phyloP scores from a whole-genome alignment of 2,888 invertebrate species.

The Hirtodrosophila trivittata region DNA sequence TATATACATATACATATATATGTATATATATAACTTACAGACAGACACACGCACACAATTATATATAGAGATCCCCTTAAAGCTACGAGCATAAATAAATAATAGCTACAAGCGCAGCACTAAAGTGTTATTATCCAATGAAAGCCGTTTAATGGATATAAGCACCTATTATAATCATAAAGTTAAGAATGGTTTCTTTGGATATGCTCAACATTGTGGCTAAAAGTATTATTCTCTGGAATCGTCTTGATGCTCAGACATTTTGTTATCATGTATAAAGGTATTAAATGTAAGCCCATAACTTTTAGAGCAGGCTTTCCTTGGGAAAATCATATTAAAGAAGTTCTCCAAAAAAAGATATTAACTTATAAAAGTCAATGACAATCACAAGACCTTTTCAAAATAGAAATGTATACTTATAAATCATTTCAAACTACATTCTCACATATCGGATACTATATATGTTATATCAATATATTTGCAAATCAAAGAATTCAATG shows the following conservation, averaged over 20 bases:
- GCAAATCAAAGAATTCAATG: no score
- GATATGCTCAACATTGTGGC: background rate
- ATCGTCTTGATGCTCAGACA: background rate
- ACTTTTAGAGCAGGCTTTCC: no score
- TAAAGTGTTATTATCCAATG: conserved; percentile 41
- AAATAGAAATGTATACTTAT: no score
- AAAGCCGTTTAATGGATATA: conserved; percentile 35
- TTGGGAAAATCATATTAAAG: no score
- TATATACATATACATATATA: conserved; percentile 7
- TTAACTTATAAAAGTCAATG: no score
- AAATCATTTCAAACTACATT: no score
- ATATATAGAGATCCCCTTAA: conserved; percentile 35
- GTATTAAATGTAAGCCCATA: no score
- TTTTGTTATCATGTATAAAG: no score
- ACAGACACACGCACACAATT: background rate
- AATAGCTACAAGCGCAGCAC: conserved; percentile 34
- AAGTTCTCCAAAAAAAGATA: no score
- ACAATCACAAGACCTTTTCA: no score
- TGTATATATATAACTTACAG: background rate
- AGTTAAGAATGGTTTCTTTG: background rate
- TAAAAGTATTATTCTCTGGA: background rate
- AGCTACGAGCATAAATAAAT: conserved; percentile 32
- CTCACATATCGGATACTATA: no score
- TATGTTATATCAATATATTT: no score
- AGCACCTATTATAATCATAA: conserved; percentile 5